Conservation (phyloP, 1,140 invertebrate genomes). For the Arctopsyche grandis region DNA sequence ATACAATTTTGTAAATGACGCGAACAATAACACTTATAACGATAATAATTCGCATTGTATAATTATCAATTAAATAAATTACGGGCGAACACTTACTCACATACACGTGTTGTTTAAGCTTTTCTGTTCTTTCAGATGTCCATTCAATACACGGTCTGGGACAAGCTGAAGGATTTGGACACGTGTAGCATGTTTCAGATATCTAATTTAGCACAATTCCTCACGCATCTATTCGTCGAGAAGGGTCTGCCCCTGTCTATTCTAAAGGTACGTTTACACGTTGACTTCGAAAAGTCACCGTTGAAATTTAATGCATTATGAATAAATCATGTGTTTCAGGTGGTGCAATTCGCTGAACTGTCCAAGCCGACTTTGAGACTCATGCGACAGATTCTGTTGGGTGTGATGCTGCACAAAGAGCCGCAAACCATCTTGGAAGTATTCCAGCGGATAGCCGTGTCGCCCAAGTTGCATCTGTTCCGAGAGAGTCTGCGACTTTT, state of each 20-base stretch:
- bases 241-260: conserved; percentile 83
- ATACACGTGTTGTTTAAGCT: background rate
- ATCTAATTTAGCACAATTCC: conserved; percentile 81
- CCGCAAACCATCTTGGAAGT: conserved; percentile 70
- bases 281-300: background rate
- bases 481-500: conserved; percentile 81
- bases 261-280: conserved; percentile 77
- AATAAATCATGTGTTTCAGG: conserved; percentile 61
- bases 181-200: conserved; percentile 71
- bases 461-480: conserved; percentile 77
- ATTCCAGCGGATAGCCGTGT: conserved; percentile 73
- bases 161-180: conserved; percentile 86
- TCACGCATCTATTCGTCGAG: conserved; percentile 83
- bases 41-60: background rate
- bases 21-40: background rate
- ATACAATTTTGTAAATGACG: too few species aligned
- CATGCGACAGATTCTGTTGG: conserved; percentile 76
- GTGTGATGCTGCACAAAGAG: conserved; percentile 73
- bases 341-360: conserved; percentile 83
- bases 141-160: conserved; percentile 91
- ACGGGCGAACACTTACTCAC: background rate
- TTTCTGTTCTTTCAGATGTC: conserved; percentile 74
- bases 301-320: background rate
- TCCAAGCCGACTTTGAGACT: conserved; percentile 76
- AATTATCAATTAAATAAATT: background rate